These are phyloP conservation scores for Chrysolina americana DNA, from an alignment of 2,888 invertebrate species.

Conservation along the genomic window DNA sequence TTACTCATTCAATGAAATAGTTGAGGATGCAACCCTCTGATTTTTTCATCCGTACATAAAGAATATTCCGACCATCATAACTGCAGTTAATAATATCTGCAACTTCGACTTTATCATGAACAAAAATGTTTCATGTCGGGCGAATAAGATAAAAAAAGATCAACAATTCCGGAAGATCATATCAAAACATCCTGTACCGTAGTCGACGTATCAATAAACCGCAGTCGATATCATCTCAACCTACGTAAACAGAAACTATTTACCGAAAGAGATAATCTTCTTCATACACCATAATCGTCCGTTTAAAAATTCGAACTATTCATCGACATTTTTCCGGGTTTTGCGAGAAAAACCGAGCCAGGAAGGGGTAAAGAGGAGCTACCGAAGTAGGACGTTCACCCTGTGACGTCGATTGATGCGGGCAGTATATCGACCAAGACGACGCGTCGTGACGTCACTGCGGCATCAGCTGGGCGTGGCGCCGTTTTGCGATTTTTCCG, in stretches of 20 bases:
- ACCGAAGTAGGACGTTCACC: conserved; percentile 23
- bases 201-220: background rate
- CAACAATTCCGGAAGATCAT: background rate
- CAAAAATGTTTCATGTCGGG: background rate
- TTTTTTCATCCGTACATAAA: no score
- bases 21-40: no score
- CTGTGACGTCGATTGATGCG: conserved; percentile 49
- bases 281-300: background rate
- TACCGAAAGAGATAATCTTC: background rate
- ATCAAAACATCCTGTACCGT: conserved; percentile 5
- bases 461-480: conserved; percentile 67
- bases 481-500: conserved; percentile 13
- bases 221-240: background rate
- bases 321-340: conserved; percentile 4
- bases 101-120: background rate
- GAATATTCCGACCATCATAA: background rate
- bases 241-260: background rate
- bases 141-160: background rate
- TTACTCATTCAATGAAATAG: no score
- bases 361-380: background rate
- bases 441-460: conserved; percentile 67
- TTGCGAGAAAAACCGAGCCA: background rate
- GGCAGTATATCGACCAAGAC: conserved; percentile 64
- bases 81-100: background rate
- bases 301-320: background rate